These are phyloP conservation scores for Ailurus styani DNA, from an alignment of 2,113 vertebrate species.

Conservation along the genomic window DNA sequence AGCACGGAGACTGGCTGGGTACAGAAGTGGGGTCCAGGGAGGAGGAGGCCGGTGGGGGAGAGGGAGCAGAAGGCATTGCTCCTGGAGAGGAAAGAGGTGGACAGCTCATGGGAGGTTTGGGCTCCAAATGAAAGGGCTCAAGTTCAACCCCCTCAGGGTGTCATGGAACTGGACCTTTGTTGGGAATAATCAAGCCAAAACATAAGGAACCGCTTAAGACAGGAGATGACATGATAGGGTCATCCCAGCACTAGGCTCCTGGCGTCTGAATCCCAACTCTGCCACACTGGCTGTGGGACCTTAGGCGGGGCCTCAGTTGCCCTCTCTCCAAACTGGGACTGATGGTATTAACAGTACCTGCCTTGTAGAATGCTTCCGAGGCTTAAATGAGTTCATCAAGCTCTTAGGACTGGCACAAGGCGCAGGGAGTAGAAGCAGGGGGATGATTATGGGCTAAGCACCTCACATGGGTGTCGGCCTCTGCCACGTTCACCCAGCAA, in stretches of 20 bases:
- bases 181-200: background rate
- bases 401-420: background rate
- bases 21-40: background rate
- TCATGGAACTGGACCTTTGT: background rate
- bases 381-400: background rate
- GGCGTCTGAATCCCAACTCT: background rate
- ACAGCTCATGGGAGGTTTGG: fast-evolving
- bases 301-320: background rate
- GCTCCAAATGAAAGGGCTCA: background rate
- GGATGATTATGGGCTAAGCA: fast-evolving
- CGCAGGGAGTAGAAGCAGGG: fast-evolving
- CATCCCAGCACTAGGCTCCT: background rate
- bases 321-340: background rate
- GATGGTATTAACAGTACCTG: fast-evolving
- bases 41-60: fast-evolving
- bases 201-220: fast-evolving
- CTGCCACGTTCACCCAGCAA: background rate
- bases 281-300: background rate
- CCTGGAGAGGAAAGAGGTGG: background rate
- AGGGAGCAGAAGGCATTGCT: background rate
- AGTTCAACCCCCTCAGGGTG: fast-evolving
- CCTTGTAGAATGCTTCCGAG: fast-evolving
- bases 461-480: fast-evolving
- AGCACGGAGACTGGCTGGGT: fast-evolving
- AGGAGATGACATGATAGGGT: background rate